Conservation (phyloP, 1,140 invertebrate species). For the Hylaeus anthracinus region DNA sequence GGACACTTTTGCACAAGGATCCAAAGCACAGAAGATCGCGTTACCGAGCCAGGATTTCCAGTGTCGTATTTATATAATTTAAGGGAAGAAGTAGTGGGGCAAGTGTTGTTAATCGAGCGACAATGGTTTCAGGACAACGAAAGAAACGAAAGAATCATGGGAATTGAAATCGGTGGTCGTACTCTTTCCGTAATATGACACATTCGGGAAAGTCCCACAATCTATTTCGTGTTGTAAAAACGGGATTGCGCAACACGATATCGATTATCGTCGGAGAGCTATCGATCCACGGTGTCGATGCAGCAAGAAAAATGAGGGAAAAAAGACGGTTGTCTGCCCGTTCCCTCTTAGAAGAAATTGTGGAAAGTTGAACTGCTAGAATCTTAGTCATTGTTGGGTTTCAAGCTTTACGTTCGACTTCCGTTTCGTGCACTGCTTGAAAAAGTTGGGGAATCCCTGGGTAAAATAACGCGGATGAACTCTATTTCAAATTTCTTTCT, state of each 20-base stretch:
- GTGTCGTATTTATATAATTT: conserved; percentile 15
- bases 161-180: not conserved
- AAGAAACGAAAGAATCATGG: not conserved
- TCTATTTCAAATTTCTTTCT: not conserved
- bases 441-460: not conserved
- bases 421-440: not conserved
- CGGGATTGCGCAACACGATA: conserved; percentile 45
- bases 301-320: not conserved
- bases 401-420: not conserved
- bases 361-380: not conserved
- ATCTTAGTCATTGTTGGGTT: not conserved
- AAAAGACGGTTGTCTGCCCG: not conserved
- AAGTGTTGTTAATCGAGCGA: not conserved
- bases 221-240: conserved; percentile 50
- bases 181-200: conserved; percentile 47
- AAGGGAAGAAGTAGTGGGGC: no score
- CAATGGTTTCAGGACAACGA: no score
- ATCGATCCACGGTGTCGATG: conserved; percentile 39
- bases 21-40: not conserved
- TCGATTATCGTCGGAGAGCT: conserved; percentile 53
- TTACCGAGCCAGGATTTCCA: not conserved
- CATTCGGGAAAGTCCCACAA: conserved; percentile 44
- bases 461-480: not conserved
- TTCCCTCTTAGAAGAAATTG: not conserved
- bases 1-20: not conserved